Evolutionary conservation across 2,113 vertebrate genomes (phyloP).

Genomic region (Dolichotis patagonum): DNA sequence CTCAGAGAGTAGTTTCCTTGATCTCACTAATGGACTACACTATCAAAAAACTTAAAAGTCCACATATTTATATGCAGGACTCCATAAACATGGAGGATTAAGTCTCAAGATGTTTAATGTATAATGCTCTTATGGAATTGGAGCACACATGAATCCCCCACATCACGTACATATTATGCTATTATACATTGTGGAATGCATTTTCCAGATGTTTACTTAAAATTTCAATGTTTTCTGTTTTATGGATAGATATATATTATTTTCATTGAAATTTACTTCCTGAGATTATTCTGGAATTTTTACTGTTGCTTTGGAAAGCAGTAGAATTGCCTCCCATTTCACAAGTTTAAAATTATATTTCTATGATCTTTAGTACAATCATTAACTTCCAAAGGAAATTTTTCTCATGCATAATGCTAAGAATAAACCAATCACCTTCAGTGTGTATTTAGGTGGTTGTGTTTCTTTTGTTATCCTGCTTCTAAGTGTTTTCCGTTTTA

Average conservation of each 20-base stretch:
- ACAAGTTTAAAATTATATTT: not conserved
- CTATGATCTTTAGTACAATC: not conserved
- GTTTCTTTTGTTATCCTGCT: not conserved
- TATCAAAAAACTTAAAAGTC: not conserved
- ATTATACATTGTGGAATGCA: not conserved
- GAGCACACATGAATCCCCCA: accelerated
- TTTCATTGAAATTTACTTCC: not conserved
- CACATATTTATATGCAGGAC: not conserved
- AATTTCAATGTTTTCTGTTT: not conserved
- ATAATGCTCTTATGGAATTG: not conserved
- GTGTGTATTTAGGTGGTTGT: not conserved
- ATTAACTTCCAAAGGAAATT: not conserved
- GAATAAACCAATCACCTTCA: not conserved
- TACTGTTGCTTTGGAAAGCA: not conserved
- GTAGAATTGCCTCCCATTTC: not conserved
- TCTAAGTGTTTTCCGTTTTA: not conserved
- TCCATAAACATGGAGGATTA: not conserved
- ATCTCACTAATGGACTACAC: not conserved
- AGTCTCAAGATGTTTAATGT: not conserved
- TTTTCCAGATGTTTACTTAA: not conserved
- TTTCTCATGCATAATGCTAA: not conserved
- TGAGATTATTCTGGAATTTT: not conserved
- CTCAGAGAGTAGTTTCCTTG: not conserved
- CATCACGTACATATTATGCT: not conserved
- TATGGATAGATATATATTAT: not conserved